Evolutionary conservation across 2,797 vertebrate genomes (phyloP).

Genomic region (Danio kyathit): DNA sequence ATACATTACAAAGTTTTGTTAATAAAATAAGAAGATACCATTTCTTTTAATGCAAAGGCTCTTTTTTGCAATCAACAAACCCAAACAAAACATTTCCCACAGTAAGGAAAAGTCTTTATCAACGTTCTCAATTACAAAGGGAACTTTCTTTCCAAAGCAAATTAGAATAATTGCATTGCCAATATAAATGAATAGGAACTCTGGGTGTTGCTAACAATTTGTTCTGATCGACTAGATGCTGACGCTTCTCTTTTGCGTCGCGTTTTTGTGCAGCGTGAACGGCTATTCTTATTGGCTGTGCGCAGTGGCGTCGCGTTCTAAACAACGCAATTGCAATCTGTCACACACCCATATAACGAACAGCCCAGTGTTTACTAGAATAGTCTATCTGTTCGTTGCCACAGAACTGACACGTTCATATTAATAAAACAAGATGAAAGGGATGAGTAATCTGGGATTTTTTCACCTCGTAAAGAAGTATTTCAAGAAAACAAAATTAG

Average conservation of each 20-base stretch:
- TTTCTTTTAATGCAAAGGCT: too few relatives aligned
- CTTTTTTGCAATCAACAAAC: too few relatives aligned
- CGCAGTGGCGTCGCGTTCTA: not conserved
- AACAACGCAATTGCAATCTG: not conserved
- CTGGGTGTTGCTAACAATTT: too few relatives aligned
- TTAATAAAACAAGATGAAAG: too few relatives aligned
- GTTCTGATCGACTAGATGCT: not conserved
- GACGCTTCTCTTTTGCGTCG: not conserved
- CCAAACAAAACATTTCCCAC: too few relatives aligned
- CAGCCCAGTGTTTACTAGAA: not conserved
- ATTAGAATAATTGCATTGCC: too few relatives aligned
- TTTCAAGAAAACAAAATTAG: slow-evolving; percentile 34
- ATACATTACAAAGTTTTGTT: too few relatives aligned
- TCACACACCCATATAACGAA: not conserved
- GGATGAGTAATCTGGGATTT: slow-evolving; percentile 12
- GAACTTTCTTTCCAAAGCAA: too few relatives aligned
- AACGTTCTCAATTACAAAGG: too few relatives aligned
- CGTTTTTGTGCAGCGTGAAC: not conserved
- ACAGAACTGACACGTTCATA: not conserved
- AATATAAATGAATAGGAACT: too few relatives aligned
- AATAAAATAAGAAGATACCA: too few relatives aligned
- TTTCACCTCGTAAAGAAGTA: not conserved
- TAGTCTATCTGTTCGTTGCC: not conserved
- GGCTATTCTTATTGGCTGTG: not conserved
- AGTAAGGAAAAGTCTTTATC: too few relatives aligned